Evolutionary conservation across 2,888 invertebrate genomes (phyloP).

Genomic region (Dimorphilus gyrociliatus): DNA sequence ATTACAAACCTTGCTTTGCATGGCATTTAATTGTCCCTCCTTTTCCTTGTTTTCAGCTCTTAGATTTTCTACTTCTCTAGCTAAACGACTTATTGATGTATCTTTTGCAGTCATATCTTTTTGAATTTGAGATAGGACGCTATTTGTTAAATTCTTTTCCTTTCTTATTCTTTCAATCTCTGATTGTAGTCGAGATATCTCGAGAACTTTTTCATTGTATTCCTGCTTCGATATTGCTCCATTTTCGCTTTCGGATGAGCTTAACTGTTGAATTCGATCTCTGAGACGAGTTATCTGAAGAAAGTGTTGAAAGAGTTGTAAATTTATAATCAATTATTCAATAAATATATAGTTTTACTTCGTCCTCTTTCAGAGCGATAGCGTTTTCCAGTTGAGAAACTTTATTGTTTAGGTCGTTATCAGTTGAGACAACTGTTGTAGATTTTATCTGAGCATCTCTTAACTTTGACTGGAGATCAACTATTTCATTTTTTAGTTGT

Average conservation of each 20-base stretch:
- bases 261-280: too few species aligned
- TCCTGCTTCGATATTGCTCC: not conserved
- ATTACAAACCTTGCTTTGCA: conserved; percentile 23
- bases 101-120: conserved; percentile 35
- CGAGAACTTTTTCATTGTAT: conserved; percentile 3
- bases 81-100: conserved; percentile 28
- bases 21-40: conserved; percentile 21
- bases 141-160: conserved; percentile 33
- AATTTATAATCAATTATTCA: too few species aligned
- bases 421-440: conserved; percentile 4
- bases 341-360: too few species aligned
- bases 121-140: conserved; percentile 35
- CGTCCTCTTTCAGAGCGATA: too few species aligned
- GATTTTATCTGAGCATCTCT: not conserved
- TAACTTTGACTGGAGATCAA: conserved; percentile 10
- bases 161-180: conserved; percentile 32
- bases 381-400: too few species aligned
- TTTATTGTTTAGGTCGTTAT: conserved; percentile 5
- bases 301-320: too few species aligned
- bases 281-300: too few species aligned
- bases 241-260: conserved; percentile 1
- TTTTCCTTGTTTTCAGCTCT: conserved; percentile 29
- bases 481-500: conserved; percentile 19
- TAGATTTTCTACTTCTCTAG: conserved; percentile 29
- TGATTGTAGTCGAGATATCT: conserved; percentile 10